Percentiles rank a stretch among this genome's conserved stretches.
Evolutionary conservation across 2,113 vertebrate genomes (phyloP).

Genomic region (Gallinago undulata): DNA sequence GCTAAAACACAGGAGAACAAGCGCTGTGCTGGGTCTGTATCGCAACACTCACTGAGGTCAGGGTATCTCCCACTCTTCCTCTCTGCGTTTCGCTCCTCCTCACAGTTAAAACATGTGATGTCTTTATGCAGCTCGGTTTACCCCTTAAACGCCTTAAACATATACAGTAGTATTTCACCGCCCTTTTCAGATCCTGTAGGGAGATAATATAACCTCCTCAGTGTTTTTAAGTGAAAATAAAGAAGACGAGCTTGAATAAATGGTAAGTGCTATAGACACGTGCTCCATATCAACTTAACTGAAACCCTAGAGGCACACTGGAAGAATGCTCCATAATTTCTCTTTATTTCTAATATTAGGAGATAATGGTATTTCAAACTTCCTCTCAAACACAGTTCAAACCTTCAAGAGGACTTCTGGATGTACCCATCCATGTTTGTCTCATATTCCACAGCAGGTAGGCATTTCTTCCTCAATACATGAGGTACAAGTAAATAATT

Average conservation of each 20-base stretch:
- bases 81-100: not conserved
- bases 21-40: not conserved
- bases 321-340: not conserved
- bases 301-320: not conserved
- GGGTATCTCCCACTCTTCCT: not conserved
- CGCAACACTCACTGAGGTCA: not conserved
- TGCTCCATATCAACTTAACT: not conserved
- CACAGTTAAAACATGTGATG: not conserved
- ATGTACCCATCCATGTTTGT: not conserved
- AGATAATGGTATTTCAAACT: not conserved
- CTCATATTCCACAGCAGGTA: not conserved
- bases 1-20: not conserved
- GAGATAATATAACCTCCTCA: not conserved
- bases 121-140: not conserved
- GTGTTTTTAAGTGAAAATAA: not conserved
- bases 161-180: not conserved
- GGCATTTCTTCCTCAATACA: not conserved
- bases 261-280: not conserved
- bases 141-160: not conserved
- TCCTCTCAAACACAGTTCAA: not conserved
- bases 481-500: not conserved
- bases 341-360: not conserved
- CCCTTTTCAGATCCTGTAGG: not conserved
- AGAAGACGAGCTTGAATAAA: not conserved
- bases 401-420: not conserved